phyloP scores from a whole-genome alignment of 2,888 invertebrate genomes.

The Nasonovia ribisnigri region DNA sequence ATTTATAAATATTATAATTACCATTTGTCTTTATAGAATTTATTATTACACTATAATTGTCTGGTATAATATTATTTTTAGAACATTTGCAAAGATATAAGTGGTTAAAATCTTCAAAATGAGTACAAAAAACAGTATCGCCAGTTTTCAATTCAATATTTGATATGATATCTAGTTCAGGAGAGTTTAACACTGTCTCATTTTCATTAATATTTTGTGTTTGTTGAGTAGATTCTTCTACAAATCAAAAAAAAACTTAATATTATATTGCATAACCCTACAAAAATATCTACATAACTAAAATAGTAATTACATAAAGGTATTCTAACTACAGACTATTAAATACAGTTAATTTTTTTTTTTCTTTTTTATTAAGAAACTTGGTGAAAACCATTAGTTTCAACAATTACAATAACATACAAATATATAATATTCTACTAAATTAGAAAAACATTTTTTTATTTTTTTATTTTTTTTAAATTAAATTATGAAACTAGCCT shows the following conservation, averaged over 20 bases:
- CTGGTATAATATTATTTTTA: neutral
- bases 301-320: neutral
- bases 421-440: too few relatives aligned
- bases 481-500: too few relatives aligned
- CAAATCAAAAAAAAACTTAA: neutral
- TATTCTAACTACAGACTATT: neutral
- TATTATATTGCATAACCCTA: neutral
- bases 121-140: conserved; percentile 48
- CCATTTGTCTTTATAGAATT: conserved; percentile 22
- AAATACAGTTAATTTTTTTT: neutral
- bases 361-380: too few relatives aligned
- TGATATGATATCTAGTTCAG: neutral
- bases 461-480: too few relatives aligned
- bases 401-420: too few relatives aligned
- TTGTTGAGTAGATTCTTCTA: neutral
- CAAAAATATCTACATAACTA: neutral
- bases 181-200: neutral
- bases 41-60: conserved; percentile 17
- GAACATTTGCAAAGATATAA: conserved; percentile 45
- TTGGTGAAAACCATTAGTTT: too few relatives aligned
- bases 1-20: neutral
- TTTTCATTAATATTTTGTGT: neutral
- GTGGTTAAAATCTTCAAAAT: conserved; percentile 54
- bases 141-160: conserved; percentile 33
- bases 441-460: too few relatives aligned